Evolutionary conservation across 2,797 vertebrate species (phyloP), one percentile per base, ranked within the genome.

Genomic region (Myripristis murdjan): DNA sequence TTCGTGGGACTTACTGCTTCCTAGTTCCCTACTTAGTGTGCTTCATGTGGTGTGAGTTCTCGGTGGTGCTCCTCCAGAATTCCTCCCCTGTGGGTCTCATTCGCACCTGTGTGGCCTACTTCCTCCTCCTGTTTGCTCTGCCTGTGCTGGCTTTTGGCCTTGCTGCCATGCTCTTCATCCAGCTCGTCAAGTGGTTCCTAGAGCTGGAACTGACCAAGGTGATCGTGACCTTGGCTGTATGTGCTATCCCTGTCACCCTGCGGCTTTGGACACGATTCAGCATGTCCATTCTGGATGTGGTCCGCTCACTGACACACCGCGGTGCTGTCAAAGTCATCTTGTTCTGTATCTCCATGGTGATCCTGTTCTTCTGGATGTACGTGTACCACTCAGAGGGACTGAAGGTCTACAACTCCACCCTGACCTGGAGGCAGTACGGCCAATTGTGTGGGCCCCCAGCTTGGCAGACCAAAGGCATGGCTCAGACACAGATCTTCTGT

Each of bases 31-130:
- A 99, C 74, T 92, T 99, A 44, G 98, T 99, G 67, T 99, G 97
- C 88, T 99, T 99, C 89, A 97, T 99, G 97, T 99, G 98, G 98
- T 99, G 97, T 0, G 98, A 99, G 73, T 96, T 99, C 70, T 95
- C 96, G 0, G 94, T 97, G 75, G 95, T 96, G 54, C 94, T 99
- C 74, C 94, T 99, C 48, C 95, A 89, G 22, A 93, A 95, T 80
- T 96, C 98, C 46, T 95, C 96, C 0, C 86, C 89, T 48, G 95
- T 99, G 51, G 98, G 98, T 70, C 94, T 99, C 0, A 93, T 99
- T 61, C 97, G 98, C 6, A 98, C 98, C 0, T 97, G 97, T 0
- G 83, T 99, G 0, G 98, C 97, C 75, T 99, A 99, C 81, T 97
- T 98, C 73, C 95, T 99, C 31, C 95, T 99, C 73, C 92, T 99